phyloP scores from a whole-genome alignment of 2,113 vertebrate species.

The Thinocorus orbignyianus region DNA sequence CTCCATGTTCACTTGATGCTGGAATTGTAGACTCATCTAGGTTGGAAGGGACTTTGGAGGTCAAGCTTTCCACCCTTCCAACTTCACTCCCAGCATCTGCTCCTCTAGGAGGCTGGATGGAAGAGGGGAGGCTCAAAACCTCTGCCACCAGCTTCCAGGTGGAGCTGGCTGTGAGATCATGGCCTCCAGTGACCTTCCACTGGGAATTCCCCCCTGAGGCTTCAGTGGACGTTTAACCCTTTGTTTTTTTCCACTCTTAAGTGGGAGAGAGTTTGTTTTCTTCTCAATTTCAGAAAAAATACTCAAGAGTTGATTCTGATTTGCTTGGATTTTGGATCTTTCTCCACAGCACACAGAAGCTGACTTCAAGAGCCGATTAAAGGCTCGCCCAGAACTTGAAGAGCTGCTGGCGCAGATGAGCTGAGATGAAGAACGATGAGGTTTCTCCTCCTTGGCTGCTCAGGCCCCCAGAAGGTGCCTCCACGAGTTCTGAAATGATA shows the following conservation, averaged over 20 bases:
- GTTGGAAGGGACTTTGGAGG: not conserved
- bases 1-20: not conserved
- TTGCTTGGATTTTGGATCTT: not conserved
- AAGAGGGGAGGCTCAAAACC: not conserved
- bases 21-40: not conserved
- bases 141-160: not conserved
- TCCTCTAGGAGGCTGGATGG: not conserved
- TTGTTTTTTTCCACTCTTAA: not conserved
- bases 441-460: not conserved
- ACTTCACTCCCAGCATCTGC: not conserved
- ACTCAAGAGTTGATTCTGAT: not conserved
- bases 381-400: slow-evolving; percentile 88
- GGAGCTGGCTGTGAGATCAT: fast-evolving
- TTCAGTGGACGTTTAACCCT: not conserved
- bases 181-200: not conserved
- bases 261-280: not conserved
- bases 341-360: slow-evolving; percentile 82
- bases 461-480: not conserved
- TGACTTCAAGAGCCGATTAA: slow-evolving; percentile 84
- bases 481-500: fast-evolving
- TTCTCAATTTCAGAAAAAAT: not conserved
- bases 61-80: not conserved
- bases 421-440: not conserved
- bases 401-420: slow-evolving; percentile 82
- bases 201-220: not conserved